phyloP scores from a whole-genome alignment of 1,140 invertebrate species.

The Penaeus chinensis region DNA sequence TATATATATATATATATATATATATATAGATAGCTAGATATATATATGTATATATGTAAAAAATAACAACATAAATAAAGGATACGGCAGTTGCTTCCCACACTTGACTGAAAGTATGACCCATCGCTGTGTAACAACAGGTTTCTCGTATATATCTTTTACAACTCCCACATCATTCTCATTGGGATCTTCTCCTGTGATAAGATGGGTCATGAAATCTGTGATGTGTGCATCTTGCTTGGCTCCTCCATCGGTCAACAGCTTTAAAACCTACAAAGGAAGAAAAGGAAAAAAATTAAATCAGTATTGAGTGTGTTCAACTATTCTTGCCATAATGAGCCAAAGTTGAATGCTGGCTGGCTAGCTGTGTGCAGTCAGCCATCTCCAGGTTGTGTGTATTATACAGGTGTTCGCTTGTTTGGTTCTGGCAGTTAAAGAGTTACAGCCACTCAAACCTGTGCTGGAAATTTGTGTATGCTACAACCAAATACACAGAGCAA shows the following conservation, averaged over 20 bases:
- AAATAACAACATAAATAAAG: slow-evolving; percentile 67
- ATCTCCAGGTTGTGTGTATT: no score
- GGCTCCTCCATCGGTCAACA: slow-evolving; percentile 85
- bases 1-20: slow-evolving; percentile 56
- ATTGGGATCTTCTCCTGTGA: slow-evolving; percentile 82
- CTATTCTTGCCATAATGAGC: background rate
- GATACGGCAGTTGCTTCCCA: slow-evolving; percentile 78
- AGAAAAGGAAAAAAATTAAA: slow-evolving; percentile 18
- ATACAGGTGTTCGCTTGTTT: no score
- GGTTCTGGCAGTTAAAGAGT: no score
- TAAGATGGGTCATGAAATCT: slow-evolving; percentile 89
- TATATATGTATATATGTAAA: background rate
- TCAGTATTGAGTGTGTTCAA: background rate
- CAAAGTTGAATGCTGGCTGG: background rate
- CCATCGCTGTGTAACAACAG: slow-evolving; percentile 87
- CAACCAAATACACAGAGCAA: no score
- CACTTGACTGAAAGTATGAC: slow-evolving; percentile 79
- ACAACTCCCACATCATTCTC: slow-evolving; percentile 86
- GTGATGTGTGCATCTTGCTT: slow-evolving; percentile 85
- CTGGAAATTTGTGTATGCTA: no score
- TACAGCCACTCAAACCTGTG: no score
- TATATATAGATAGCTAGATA: no score
- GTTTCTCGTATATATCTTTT: slow-evolving; percentile 90
- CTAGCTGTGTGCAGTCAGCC: no score
- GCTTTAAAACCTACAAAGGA: slow-evolving; percentile 76